Evolutionary conservation across 2,888 invertebrate species (phyloP).

Genomic region (Lycocerus yunnanus): DNA sequence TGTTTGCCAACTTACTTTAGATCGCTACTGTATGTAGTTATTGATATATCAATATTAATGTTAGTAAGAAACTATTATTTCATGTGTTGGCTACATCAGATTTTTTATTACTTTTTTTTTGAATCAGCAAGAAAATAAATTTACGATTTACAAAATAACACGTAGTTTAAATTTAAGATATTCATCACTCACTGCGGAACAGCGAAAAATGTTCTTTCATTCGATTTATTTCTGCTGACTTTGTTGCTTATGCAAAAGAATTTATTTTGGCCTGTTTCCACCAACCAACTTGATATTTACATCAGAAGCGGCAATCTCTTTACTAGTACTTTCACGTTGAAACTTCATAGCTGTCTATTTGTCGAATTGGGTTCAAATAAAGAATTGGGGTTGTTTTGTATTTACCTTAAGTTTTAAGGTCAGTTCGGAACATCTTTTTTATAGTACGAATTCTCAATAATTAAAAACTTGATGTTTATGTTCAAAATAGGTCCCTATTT

Average conservation of each 20-base stretch:
- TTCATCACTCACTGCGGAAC: not conserved
- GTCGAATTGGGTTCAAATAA: conserved; percentile 39
- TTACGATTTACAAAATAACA: not conserved
- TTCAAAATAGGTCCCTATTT: too few species aligned
- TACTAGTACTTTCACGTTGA: conserved; percentile 41
- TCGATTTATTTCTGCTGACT: conserved; percentile 41
- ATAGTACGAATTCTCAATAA: not conserved
- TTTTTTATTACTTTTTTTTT: not conserved
- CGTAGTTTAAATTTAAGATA: not conserved
- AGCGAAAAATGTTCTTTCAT: conserved; percentile 32
- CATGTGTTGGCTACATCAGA: not conserved
- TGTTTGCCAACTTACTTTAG: too few species aligned
- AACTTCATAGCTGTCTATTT: conserved; percentile 41
- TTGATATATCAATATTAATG: too few species aligned
- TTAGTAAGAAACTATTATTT: not conserved
- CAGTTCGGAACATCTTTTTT: not conserved
- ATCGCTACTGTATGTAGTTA: too few species aligned
- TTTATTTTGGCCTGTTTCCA: conserved; percentile 26
- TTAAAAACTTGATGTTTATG: not conserved
- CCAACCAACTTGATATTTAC: conserved; percentile 31
- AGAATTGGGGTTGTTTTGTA: conserved; percentile 24
- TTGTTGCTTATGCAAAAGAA: conserved; percentile 28
- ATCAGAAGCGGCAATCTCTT: conserved; percentile 34
- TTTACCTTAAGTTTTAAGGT: conserved; percentile 2
- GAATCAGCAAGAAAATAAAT: not conserved